Evolutionary conservation across 2,113 vertebrate genomes (phyloP), one percentile per base, ranked within the genome.

Genomic region (Zosterops hypoxanthus): DNA sequence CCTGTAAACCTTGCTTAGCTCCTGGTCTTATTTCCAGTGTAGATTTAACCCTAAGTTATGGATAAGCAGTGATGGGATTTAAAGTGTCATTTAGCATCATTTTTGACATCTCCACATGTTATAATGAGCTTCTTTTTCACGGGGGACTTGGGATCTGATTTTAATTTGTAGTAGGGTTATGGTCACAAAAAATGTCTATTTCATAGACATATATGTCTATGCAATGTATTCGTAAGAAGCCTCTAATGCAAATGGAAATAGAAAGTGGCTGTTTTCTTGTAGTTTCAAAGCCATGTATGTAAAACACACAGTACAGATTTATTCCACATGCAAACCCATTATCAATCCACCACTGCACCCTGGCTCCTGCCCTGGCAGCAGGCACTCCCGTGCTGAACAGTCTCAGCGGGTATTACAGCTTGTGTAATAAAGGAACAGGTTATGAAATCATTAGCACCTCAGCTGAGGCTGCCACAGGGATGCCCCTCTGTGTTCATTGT

Each of bases 91-190:
- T 96, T 95, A 93, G 79, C 92, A 96, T 97, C 70, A 95, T 97
- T 97, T 97, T 95, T 97, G 93, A 97, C 96, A 95, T 97, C 88
- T 97, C 95, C 84, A 88, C 95, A 71, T 76, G 84, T 93, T 93
- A 97, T 84, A 96, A 97, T 96, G 89, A 96, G 88, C 86, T 95
- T 44, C 72, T 96, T 97, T 97, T 96, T 95, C 92, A 91, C 81
- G 75, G 93, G 85, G 66, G 69, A 94, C 59, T 82, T 72, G 17
- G 69, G 71, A 88, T 95, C 97, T 98, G 98, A 98, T 96, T 97
- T 98, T 97, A 97, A 98, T 98, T 98, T 98, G 96, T 83, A 96
- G 95, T 89, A 92, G 68, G 61, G 85, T 97, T 98, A 97, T 83
- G 82, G 97, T 94, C 96, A 97, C 91, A 97, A 92, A 97, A 97